A percentile compares a stretch with the other conserved stretches of the same genome.
Evolutionary conservation across 2,888 invertebrate genomes (phyloP).

Genomic region (Drosophila percnosoma): DNA sequence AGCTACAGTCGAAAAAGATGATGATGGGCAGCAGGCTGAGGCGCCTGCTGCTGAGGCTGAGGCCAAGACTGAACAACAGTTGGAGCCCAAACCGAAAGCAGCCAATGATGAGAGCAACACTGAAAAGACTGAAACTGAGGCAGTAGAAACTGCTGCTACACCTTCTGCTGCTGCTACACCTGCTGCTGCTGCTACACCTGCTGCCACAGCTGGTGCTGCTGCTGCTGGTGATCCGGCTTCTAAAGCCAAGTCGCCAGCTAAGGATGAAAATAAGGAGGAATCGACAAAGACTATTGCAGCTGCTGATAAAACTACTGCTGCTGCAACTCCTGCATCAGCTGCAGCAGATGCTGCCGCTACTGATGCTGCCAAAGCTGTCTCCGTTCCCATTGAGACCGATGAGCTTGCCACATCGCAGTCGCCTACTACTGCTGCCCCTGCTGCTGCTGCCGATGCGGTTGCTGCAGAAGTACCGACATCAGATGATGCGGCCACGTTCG

Average conservation of each 20-base stretch:
- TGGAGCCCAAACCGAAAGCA: constrained; percentile 27
- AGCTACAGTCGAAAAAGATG: constrained; percentile 8
- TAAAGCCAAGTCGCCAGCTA: constrained; percentile 16
- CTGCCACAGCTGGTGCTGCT: background rate
- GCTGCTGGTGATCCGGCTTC: constrained; percentile 13
- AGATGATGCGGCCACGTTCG: background rate
- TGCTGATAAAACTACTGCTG: background rate
- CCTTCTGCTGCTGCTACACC: background rate
- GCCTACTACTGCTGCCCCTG: constrained; percentile 1
- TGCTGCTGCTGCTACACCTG: constrained; percentile 8
- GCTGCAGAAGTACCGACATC: background rate
- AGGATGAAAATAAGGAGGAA: constrained; percentile 16
- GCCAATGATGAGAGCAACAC: constrained; percentile 21
- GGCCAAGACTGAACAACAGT: constrained; percentile 42
- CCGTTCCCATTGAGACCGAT: constrained; percentile 44
- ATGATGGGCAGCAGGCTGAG: background rate
- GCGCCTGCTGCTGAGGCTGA: constrained; percentile 8
- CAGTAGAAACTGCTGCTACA: constrained; percentile 9
- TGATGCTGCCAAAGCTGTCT: background rate
- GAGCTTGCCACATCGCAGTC: constrained; percentile 36
- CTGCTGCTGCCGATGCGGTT: background rate
- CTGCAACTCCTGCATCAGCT: constrained; percentile 6
- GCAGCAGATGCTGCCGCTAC: constrained; percentile 2
- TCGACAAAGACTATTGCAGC: constrained; percentile 14
- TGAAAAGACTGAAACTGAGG: constrained; percentile 63